A percentile compares a stretch with the other conserved stretches of the same genome.
These are phyloP conservation scores for Azorinus chamasolen DNA, from an alignment of 2,888 invertebrate species.

Conservation along the genomic window DNA sequence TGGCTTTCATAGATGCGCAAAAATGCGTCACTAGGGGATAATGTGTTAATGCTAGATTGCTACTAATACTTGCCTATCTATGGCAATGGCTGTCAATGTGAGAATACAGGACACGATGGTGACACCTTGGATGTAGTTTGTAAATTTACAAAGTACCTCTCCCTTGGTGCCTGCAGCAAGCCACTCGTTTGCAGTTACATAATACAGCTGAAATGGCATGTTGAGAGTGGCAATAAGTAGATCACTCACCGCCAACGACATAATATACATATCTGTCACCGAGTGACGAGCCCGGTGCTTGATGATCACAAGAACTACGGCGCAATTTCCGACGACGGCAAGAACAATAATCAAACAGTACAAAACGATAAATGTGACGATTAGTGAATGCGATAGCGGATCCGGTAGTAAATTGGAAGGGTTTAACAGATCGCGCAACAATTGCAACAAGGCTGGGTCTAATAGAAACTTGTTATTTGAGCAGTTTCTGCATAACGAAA, in stretches of 20 bases:
- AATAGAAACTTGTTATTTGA: too few relatives aligned
- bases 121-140: constrained; percentile 76
- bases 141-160: constrained; percentile 75
- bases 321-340: constrained; percentile 71
- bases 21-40: too few relatives aligned
- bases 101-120: constrained; percentile 77
- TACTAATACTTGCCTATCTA: constrained; percentile 74
- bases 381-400: constrained; percentile 55
- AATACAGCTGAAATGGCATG: constrained; percentile 77
- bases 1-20: too few relatives aligned
- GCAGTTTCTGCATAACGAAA: too few relatives aligned
- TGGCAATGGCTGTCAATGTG: constrained; percentile 76
- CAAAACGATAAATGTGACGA: constrained; percentile 64
- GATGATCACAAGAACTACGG: constrained; percentile 73
- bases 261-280: constrained; percentile 77
- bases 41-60: too few relatives aligned
- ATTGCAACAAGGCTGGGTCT: too few relatives aligned
- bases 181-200: constrained; percentile 75
- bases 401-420: constrained; percentile 60
- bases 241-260: constrained; percentile 79
- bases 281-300: constrained; percentile 61
- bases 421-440: too few relatives aligned
- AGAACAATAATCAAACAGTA: constrained; percentile 71
- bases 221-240: constrained; percentile 75
- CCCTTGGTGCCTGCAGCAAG: constrained; percentile 73